Conservation (phyloP, 2,797 vertebrate species). For the Takifugu rubripes region DNA sequence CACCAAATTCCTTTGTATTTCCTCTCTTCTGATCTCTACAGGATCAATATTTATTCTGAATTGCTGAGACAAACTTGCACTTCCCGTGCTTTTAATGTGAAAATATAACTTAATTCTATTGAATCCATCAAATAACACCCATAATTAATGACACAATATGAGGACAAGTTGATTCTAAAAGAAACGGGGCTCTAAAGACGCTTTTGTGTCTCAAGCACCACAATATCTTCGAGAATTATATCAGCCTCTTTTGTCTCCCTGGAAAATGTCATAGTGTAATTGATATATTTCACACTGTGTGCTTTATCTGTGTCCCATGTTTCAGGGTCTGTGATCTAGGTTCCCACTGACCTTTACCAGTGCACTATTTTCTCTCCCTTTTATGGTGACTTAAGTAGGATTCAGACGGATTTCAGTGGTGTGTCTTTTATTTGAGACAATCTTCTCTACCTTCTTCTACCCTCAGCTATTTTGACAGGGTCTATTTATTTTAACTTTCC, state of each 20-base stretch:
- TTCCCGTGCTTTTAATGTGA: no score
- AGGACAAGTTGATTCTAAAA: no score
- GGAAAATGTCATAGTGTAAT: constrained; percentile 79
- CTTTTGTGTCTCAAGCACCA: no score
- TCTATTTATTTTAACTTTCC: constrained; percentile 70
- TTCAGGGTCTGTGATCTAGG: constrained; percentile 71
- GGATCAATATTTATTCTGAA: no score
- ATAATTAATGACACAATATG: no score
- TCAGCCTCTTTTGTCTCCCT: constrained; percentile 67
- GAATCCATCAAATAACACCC: no score
- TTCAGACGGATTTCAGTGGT: constrained; percentile 71
- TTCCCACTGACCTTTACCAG: constrained; percentile 74
- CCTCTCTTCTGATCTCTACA: no score
- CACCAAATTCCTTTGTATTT: no score
- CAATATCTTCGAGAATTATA: constrained; percentile 34
- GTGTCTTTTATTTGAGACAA: constrained; percentile 72
- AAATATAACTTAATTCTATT: no score
- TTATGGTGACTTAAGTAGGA: constrained; percentile 63
- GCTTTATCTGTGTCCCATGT: constrained; percentile 72
- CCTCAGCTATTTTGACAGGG: constrained; percentile 54
- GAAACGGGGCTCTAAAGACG: no score
- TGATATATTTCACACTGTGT: constrained; percentile 74
- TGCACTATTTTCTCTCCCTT: constrained; percentile 55
- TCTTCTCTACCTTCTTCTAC: constrained; percentile 59
- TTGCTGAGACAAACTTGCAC: no score